Conservation (phyloP, 2,888 invertebrate species). For the Chymomyza amoena region DNA sequence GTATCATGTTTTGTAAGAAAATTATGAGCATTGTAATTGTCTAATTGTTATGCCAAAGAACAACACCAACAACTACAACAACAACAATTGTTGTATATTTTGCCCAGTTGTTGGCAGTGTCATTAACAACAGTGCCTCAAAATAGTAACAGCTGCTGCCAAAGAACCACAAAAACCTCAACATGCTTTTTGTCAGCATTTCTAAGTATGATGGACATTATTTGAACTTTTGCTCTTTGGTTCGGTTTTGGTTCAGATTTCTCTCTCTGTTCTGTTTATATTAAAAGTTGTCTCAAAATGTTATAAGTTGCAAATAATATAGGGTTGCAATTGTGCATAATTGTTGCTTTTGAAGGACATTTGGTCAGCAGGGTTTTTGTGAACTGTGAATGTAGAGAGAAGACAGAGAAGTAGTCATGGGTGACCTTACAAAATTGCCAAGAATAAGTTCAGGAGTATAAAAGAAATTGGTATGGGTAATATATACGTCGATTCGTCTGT, state of each 20-base stretch:
- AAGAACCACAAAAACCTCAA: not conserved
- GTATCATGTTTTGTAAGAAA: not conserved
- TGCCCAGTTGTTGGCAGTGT: not conserved
- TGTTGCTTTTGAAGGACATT: not conserved
- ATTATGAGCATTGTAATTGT: not conserved
- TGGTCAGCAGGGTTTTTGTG: not conserved
- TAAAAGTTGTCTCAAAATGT: not conserved
- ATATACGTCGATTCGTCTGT: too few species aligned
- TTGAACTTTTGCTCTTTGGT: not conserved
- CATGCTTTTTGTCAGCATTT: not conserved
- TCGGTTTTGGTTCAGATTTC: not conserved
- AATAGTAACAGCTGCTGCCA: not conserved
- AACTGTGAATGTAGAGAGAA: too few species aligned
- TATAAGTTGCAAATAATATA: not conserved
- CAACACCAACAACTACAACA: not conserved
- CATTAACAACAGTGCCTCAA: not conserved
- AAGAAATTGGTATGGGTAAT: too few species aligned
- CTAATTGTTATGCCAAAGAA: not conserved
- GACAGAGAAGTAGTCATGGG: too few species aligned
- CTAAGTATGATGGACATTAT: not conserved
- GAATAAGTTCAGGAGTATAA: too few species aligned
- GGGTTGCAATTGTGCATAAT: not conserved
- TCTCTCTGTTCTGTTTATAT: not conserved
- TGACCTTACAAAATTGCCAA: too few species aligned
- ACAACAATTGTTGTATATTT: not conserved